Conservation (phyloP, 1,140 invertebrate species). For the Papilio helenus region DNA sequence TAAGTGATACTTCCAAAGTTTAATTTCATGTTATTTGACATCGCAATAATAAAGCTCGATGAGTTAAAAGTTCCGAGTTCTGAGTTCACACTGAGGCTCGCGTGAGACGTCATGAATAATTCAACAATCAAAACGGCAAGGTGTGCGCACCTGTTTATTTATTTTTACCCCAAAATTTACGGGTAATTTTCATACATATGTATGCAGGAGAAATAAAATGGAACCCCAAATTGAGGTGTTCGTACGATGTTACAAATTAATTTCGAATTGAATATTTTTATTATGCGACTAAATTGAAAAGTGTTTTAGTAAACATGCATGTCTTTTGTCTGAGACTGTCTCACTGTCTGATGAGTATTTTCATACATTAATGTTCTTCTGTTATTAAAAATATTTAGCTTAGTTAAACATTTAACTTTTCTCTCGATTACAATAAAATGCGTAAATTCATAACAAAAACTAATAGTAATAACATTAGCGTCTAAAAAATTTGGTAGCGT, state of each 20-base stretch:
- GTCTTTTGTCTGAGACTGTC: background rate
- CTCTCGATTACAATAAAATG: background rate
- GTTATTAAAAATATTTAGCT: too few species aligned
- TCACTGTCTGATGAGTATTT: too few species aligned
- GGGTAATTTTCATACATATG: constrained; percentile 69
- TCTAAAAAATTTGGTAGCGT: constrained; percentile 12
- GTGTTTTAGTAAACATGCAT: background rate
- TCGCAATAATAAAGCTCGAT: constrained; percentile 62
- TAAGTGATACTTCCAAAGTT: constrained; percentile 42
- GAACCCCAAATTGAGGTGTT: constrained; percentile 42
- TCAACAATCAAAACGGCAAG: constrained; percentile 80
- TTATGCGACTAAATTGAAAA: background rate
- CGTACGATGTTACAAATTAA: constrained; percentile 41
- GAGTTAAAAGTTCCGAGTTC: constrained; percentile 56
- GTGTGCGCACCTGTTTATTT: constrained; percentile 78
- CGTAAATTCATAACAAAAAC: background rate
- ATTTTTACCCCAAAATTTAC: constrained; percentile 73
- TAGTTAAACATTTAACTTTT: background rate
- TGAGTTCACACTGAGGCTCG: constrained; percentile 58
- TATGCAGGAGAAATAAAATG: constrained; percentile 49
- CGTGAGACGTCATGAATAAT: constrained; percentile 80
- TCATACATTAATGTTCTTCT: too few species aligned
- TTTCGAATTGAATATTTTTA: constrained; percentile 30
- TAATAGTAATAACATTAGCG: constrained; percentile 1
- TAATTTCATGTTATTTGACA: constrained; percentile 66